Evolutionary conservation across 2,888 invertebrate genomes (phyloP).

Genomic region (Merodon equestris): DNA sequence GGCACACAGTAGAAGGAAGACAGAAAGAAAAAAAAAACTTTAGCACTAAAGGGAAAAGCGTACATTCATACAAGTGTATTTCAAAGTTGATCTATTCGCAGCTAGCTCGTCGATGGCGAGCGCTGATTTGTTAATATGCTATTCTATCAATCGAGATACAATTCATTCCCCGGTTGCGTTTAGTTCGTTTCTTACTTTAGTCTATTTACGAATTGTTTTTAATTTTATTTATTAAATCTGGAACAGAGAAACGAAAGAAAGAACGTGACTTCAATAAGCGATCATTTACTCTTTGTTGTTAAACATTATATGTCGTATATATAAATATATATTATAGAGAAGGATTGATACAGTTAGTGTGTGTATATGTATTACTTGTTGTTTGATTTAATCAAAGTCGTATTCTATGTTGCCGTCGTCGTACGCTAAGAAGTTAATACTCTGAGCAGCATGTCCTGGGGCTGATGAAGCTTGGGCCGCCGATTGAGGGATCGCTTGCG

Average conservation of each 20-base stretch:
- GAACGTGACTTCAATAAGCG: constrained; percentile 66
- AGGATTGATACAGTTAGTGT: no score
- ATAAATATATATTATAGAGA: constrained; percentile 13
- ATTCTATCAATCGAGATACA: background rate
- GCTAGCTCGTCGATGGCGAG: background rate
- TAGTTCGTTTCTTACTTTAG: constrained; percentile 4
- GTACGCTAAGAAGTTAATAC: constrained; percentile 75
- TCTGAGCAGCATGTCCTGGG: constrained; percentile 67
- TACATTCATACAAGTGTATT: background rate
- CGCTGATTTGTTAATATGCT: background rate
- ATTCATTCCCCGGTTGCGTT: background rate
- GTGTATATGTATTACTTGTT: no score
- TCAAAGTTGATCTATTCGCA: background rate
- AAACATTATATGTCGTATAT: constrained; percentile 61
- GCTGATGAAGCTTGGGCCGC: constrained; percentile 28
- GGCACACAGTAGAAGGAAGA: no score
- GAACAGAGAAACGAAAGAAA: constrained; percentile 43
- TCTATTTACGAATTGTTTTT: constrained; percentile 26
- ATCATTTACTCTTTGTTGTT: constrained; percentile 55
- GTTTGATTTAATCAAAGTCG: constrained; percentile 70
- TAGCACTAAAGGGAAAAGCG: background rate
- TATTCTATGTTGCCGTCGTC: constrained; percentile 78
- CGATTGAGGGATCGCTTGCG: constrained; percentile 16
- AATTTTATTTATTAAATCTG: constrained; percentile 25
- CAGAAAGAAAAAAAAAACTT: no score